Base-by-base conservation (phyloP, 2,888 invertebrate species). In the Temnothorax ravouxi region DNA sequence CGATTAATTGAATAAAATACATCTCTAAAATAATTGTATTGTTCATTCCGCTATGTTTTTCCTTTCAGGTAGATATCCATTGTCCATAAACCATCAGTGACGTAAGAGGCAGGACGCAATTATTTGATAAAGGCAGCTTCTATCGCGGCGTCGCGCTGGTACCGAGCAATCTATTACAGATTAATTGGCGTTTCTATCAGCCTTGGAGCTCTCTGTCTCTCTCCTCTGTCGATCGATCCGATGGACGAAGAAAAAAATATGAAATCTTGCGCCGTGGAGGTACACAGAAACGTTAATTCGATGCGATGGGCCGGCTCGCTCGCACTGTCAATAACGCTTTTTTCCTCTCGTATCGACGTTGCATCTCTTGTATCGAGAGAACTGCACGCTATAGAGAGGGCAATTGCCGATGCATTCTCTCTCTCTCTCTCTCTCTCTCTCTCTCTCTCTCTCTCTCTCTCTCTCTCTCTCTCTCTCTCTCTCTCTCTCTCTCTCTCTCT, bases 281-380 rank as follows among this genome's bases (percentile, higher is more conserved):
- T 56, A 18, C 18, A 66, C 77, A 29, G 66, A 69, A 59, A 79
- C 79, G 59, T 50, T 80, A 80, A 80, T 80, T 80, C 71, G 59
- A 80, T 38, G 59, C 79, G 71, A 80, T 44, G 34, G 71, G 25
- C 59, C 47, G 59, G 71, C 79, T 69, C 56, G 44, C 34, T 69
- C 56, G 44, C 67, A 79, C 41, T 56, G 69, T 59, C 79, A 79
- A 79, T 79, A 79, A 79, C 56, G 69, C 69, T 69, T 79, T 79
- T 79, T 79, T 47, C 11, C 34, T 8, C 21, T 50, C 66, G 25
- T 11, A 47, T 67, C 47, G 66, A 47, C 29, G 47, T 3, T 67
- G 47, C 66, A 67, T 47, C 66, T 67, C 71, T 59, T 69, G 69
- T 79, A 34, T 69, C 59, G 47, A 77, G 75, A 82, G 29, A 71